Base-by-base conservation (phyloP, 2,888 invertebrate genomes). In the Dichetophora obliterata region DNA sequence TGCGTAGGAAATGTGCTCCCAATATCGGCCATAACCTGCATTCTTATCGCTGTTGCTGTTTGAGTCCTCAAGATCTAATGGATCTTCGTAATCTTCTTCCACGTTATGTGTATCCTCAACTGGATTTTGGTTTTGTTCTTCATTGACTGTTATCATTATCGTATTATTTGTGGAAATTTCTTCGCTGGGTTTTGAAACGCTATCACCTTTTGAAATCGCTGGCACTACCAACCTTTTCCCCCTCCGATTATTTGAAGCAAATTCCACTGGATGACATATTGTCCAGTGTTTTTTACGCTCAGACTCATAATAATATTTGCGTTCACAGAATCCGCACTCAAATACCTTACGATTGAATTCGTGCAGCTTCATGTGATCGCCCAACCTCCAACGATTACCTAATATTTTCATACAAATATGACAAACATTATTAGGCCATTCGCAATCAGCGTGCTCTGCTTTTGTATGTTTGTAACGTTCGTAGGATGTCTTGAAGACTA, bases 401-500 rank as follows among this genome's bases (percentile, higher is more conserved):
- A 43, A 43, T 43, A 43, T 14, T 43, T 43, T 43, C 50, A 75
- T 77, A 54, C 81, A 81, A 61, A 80, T 75, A 31, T 71, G 61
- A 59, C 81, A 81, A 16, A 80, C 43, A 48, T 22, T 57, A 1
- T n/a, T n/a, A 43, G 43, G 43, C 78, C 80, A 81, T 63, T 79
- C 79, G 14, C 54, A 22, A 0, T 68, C 72, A 14, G 71, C 59
- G 61, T 81, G 81, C 6, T n/a, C 59, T 22, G 48, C 16, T 16
- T 78, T 80, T 16, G 79, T 63, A 68, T 81, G 80, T 50, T 72
- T 72, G 5, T 66, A 75, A 69, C 70, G 75, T 27, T 77, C 78
- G 27, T 77, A 70, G 16, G 70, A 50, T 16, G 79, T 80, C 3
- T 37, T 63, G n/a, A 72, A 57, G 1, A 75, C 68, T 0, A 43